phyloP scores from a whole-genome alignment of 2,888 invertebrate genomes.

The Ptychoptera albimana region DNA sequence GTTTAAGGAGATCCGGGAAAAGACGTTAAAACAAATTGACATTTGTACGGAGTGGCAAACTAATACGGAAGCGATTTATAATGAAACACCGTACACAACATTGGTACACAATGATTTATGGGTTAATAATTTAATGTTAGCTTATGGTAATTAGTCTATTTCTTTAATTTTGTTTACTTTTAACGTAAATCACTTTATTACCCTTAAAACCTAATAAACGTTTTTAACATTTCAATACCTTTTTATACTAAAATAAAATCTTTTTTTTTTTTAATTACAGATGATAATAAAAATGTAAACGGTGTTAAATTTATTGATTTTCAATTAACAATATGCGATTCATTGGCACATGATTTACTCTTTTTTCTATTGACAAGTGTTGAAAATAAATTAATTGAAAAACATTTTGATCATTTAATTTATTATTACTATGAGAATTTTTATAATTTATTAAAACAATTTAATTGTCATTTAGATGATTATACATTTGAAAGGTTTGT shows the following conservation, averaged over 20 bases:
- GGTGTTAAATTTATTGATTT: conserved; percentile 42
- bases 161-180: neutral
- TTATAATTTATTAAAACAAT: conserved; percentile 25
- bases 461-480: conserved; percentile 24
- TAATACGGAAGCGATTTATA: conserved; percentile 14
- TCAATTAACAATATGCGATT: conserved; percentile 37
- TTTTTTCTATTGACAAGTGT: conserved; percentile 40
- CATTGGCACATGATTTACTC: conserved; percentile 35
- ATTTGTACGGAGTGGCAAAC: conserved; percentile 15
- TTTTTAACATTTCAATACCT: too few species aligned
- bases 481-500: conserved; percentile 30
- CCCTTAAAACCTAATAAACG: too few species aligned
- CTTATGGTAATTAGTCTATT: conserved; percentile 23
- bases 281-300: conserved; percentile 24
- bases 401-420: conserved; percentile 35
- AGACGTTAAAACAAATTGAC: conserved; percentile 14
- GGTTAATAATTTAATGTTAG: conserved; percentile 43
- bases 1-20: conserved; percentile 10
- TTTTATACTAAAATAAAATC: too few species aligned
- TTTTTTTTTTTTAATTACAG: too few species aligned
- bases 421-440: conserved; percentile 36
- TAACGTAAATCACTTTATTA: neutral
- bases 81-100: conserved; percentile 34
- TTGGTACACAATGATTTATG: conserved; percentile 41
- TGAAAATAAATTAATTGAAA: conserved; percentile 25